These are phyloP conservation scores for Psittacula derbiana DNA, from an alignment of 2,797 vertebrate genomes.

Conservation along the genomic window DNA sequence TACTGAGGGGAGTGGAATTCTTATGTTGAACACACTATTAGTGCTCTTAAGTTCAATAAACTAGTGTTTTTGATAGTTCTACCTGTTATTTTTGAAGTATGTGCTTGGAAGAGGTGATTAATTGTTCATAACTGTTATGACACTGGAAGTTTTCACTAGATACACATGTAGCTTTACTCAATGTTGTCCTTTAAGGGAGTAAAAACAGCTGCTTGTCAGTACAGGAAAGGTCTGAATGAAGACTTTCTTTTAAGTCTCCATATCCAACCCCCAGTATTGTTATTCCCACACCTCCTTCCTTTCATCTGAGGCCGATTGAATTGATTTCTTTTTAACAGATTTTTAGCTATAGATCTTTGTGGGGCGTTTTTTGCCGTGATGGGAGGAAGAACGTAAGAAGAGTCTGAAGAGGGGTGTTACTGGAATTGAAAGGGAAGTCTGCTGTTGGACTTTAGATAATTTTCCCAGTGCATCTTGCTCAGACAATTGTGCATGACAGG, in stretches of 20 bases:
- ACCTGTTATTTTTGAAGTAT: background rate
- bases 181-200: background rate
- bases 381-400: background rate
- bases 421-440: background rate
- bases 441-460: background rate
- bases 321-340: background rate
- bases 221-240: background rate
- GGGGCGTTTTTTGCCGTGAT: background rate
- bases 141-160: background rate
- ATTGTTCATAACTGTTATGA: background rate
- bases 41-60: background rate
- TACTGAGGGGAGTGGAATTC: background rate
- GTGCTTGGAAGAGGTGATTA: background rate
- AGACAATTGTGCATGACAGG: background rate
- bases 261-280: background rate
- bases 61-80: background rate
- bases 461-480: background rate
- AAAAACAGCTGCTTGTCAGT: background rate
- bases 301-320: background rate
- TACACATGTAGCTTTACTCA: background rate
- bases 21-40: background rate
- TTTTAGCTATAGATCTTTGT: background rate
- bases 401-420: background rate
- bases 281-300: background rate
- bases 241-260: background rate